Evolutionary conservation across 2,797 vertebrate species (phyloP), one percentile per base, ranked within the genome.

Genomic region (Artibeus lituratus): DNA sequence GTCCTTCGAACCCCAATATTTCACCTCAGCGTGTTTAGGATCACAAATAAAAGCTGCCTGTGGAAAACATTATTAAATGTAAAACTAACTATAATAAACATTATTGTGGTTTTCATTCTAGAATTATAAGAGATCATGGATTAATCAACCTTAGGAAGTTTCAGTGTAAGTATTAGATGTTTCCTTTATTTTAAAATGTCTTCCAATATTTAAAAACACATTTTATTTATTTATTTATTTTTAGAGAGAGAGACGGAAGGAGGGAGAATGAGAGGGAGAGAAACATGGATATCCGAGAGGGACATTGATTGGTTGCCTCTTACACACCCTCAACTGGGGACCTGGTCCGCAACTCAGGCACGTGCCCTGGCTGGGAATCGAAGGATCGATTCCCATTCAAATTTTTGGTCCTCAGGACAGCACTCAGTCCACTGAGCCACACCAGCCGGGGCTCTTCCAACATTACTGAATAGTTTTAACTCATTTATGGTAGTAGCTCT

Each of bases 71-170:
- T 57, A 77, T 55, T 87, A 89, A 93, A 76, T 92, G 32, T 92
- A 55, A 70, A 96, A 80, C 18, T 91, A 94, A 91, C 57, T 94
- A 74, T 96, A 91, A 97, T 82, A 55, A n/a, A 88, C n/a, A 62
- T 95, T 87, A 74, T 94, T 96, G n/a, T 97, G 82, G 1, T 91
- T 97, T 97, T 98, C 59, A 96, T 98, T 98, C 67, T 98, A 99
- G 99, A 98, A 99, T 99, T 96, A 99, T 99, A 98, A 98, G 99
- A 98, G 99, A 99, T 97, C 99, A 99, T 2, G 99, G 99, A 83
- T 99, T 99, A 95, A 99, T 99, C 98, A 99, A 99, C 98, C 98
- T 99, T 98, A 98, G 99, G 57, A 99, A 99, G 98, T 99, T 99
- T 98, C 99, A 99, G 97, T 99, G 99, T 99, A 98, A 99, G 99